Evolutionary conservation across 2,888 invertebrate genomes (phyloP), one percentile per base, ranked within the genome.

Genomic region (Eupeodes luniger): DNA sequence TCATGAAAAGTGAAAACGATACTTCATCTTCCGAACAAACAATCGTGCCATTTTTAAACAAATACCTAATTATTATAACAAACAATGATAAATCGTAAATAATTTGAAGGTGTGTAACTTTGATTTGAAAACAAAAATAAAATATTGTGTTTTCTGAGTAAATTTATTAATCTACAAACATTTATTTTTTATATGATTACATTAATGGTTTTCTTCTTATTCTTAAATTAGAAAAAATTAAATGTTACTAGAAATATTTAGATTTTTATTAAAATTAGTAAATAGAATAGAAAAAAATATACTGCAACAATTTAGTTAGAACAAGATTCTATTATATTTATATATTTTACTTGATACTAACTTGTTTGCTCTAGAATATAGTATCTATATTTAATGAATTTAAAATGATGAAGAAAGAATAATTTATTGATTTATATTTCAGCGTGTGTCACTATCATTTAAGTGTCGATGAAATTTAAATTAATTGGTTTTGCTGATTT

Each of bases 251-350:
- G 66, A 66, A 49, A 49, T 66, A 66, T 49, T 66, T 49, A 66
- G 66, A 19, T 14, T 66, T 27, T 19, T 19, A 49, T 49, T 2
- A 49, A 47, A 19, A 49, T 27, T 36, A 40, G 10, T 40, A 11
- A n/a, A 47, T 66, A 34, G 27, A 27, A 27, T 34, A 11, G 0
- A 51, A 16, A 49, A 34, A n/a, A 27, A 14, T 4, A 9, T 16
- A 67, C 67, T 67, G n/a, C 51, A 44, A 9, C n/a, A 16, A 67
- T n/a, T 67, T 67, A 67, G 49, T 36, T 34, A 67, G 36, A 51
- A 34, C 67, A 51, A 47, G 67, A 51, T 67, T 34, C 27, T 14
- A 3, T 14, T n/a, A 0, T 3, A 19, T 19, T 19, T 19, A 3
- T 27, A 27, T 27, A 27, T 27, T 19, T 19, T 14, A 0, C 5